Conservation (phyloP, 2,113 vertebrate species). For the Grallaria varia region DNA sequence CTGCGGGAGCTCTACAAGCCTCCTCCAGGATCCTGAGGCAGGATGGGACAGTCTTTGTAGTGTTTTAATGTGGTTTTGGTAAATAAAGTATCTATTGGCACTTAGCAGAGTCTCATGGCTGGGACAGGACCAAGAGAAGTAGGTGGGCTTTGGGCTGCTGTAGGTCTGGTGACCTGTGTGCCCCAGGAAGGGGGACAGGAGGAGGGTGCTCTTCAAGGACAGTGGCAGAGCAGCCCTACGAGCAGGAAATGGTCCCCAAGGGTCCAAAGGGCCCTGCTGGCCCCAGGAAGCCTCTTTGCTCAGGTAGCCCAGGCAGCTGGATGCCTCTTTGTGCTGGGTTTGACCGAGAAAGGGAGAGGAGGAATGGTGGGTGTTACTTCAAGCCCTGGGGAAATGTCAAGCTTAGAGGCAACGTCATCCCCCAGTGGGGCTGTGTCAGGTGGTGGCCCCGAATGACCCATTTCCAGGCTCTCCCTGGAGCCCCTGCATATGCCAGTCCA, state of each 20-base stretch:
- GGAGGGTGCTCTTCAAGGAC: rapidly evolving
- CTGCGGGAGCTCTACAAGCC: neutral
- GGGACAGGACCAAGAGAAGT: neutral
- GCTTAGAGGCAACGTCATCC: neutral
- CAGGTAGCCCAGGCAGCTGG: too few species aligned
- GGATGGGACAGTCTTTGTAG: neutral
- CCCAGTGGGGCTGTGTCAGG: neutral
- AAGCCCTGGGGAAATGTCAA: neutral
- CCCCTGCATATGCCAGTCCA: rapidly evolving
- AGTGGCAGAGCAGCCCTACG: neutral
- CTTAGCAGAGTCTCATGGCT: rapidly evolving
- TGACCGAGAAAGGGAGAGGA: neutral
- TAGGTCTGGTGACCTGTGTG: neutral
- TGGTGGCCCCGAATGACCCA: neutral
- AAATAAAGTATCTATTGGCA: constrained; percentile 4
- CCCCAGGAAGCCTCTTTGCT: neutral
- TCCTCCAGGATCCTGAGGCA: neutral
- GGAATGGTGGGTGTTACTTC: too few species aligned
- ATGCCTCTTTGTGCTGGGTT: rapidly evolving
- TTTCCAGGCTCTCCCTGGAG: neutral
- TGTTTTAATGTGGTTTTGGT: neutral
- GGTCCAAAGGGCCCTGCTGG: too few species aligned
- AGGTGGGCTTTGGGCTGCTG: neutral
- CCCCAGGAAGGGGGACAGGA: neutral
- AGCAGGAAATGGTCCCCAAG: rapidly evolving